Evolutionary conservation across 1,140 invertebrate genomes (phyloP).

Genomic region (Lysiphlebus fabarum): DNA sequence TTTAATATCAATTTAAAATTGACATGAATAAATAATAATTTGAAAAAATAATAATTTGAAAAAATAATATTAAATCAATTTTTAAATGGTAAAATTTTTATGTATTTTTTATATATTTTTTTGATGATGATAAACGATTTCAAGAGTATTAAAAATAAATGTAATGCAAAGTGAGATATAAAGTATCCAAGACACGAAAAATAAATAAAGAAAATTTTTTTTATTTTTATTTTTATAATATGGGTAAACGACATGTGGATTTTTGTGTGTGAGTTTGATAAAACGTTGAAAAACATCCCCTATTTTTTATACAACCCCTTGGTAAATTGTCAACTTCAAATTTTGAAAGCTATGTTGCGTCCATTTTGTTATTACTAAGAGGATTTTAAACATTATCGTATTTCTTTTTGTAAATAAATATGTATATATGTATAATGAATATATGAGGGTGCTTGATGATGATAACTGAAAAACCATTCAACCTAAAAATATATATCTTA

Average conservation of each 20-base stretch:
- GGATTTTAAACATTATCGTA: slow-evolving; percentile 31
- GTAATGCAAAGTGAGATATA: too few relatives aligned
- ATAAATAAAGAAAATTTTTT: slow-evolving; percentile 12
- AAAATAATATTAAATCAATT: too few relatives aligned
- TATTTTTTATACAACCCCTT: too few relatives aligned
- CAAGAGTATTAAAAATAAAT: neutral
- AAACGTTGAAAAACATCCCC: slow-evolving; percentile 7
- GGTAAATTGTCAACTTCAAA: too few relatives aligned
- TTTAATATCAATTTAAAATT: too few relatives aligned
- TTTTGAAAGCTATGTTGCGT: too few relatives aligned
- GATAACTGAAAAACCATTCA: neutral
- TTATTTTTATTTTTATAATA: too few relatives aligned
- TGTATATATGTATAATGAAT: too few relatives aligned
- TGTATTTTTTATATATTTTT: neutral
- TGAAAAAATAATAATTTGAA: too few relatives aligned
- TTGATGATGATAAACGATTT: neutral
- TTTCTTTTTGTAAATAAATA: slow-evolving; percentile 20
- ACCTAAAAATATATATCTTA: neutral
- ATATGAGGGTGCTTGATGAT: slow-evolving; percentile 2
- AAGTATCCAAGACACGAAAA: neutral
- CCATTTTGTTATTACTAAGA: slow-evolving; percentile 20
- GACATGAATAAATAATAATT: too few relatives aligned
- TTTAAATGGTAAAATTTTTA: too few relatives aligned
- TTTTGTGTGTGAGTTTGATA: slow-evolving; percentile 25
- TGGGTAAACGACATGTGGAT: slow-evolving; percentile 22